Evolutionary conservation across 2,797 vertebrate genomes (phyloP).

Genomic region (Gobionotothen gibberifrons): DNA sequence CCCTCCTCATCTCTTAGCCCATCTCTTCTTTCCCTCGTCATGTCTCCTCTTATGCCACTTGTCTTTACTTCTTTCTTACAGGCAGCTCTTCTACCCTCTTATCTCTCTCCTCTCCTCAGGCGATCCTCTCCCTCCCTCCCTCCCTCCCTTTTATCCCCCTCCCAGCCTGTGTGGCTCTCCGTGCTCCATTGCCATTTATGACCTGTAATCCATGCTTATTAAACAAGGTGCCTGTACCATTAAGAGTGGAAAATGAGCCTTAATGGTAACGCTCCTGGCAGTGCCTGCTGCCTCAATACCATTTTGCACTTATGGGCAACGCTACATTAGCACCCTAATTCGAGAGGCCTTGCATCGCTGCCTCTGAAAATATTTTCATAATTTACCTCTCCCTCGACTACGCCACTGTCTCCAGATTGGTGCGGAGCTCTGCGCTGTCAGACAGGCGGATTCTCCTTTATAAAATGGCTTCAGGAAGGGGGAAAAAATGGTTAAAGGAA

Average conservation of each 20-base stretch:
- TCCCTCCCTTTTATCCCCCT: slow-evolving; percentile 29
- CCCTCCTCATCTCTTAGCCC: not conserved
- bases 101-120: slow-evolving; percentile 24
- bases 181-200: slow-evolving; percentile 78
- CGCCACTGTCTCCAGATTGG: slow-evolving; percentile 42
- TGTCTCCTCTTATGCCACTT: slow-evolving; percentile 4
- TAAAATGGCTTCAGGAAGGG: slow-evolving; percentile 1
- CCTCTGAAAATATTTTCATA: slow-evolving; percentile 79
- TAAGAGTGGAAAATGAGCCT: slow-evolving; percentile 78
- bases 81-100: slow-evolving; percentile 10
- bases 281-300: slow-evolving; percentile 62
- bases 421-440: slow-evolving; percentile 22
- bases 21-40: slow-evolving; percentile 10
- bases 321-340: slow-evolving; percentile 82
- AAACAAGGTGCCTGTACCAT: slow-evolving; percentile 81
- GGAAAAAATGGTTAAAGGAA: slow-evolving; percentile 38
- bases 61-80: slow-evolving; percentile 2
- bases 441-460: slow-evolving; percentile 18
- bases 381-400: slow-evolving; percentile 47
- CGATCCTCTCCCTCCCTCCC: slow-evolving; percentile 23
- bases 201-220: slow-evolving; percentile 84
- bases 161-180: slow-evolving; percentile 47
- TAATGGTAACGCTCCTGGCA: slow-evolving; percentile 67
- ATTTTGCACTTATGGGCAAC: slow-evolving; percentile 72
- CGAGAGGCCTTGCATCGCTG: slow-evolving; percentile 75